phyloP scores from a whole-genome alignment of 2,888 invertebrate genomes.

The Atrina japonica region DNA sequence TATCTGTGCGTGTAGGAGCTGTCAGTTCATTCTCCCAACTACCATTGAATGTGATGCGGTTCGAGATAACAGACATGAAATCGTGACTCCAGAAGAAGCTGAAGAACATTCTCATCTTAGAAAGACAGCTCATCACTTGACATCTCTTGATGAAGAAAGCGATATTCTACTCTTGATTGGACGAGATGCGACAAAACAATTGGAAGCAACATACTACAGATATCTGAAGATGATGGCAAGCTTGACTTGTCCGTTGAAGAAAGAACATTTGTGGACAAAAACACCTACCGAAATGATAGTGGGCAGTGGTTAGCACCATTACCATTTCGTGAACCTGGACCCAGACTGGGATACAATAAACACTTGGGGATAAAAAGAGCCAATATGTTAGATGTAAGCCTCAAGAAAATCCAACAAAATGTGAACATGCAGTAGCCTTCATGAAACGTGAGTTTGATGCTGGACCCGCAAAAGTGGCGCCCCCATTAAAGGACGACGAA shows the following conservation, averaged over 20 bases:
- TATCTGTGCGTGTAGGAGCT: slow-evolving; percentile 12
- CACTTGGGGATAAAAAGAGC: slow-evolving; percentile 22
- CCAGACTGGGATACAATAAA: slow-evolving; percentile 23
- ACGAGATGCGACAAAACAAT: slow-evolving; percentile 25
- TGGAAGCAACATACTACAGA: slow-evolving; percentile 9
- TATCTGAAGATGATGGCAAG: slow-evolving; percentile 18
- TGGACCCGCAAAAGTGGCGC: slow-evolving; percentile 44
- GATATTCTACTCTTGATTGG: slow-evolving; percentile 33
- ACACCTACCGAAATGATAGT: slow-evolving; percentile 21
- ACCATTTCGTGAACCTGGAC: slow-evolving; percentile 28
- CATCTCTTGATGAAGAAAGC: slow-evolving; percentile 10
- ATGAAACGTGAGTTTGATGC: slow-evolving; percentile 38
- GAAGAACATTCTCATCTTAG: slow-evolving; percentile 20
- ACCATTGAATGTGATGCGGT: slow-evolving; percentile 29
- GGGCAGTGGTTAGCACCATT: slow-evolving; percentile 37
- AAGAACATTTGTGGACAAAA: slow-evolving; percentile 35
- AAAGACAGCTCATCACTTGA: slow-evolving; percentile 5
- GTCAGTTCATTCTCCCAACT: slow-evolving; percentile 18
- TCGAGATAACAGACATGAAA: slow-evolving; percentile 5
- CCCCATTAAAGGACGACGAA: slow-evolving; percentile 14
- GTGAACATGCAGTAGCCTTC: slow-evolving; percentile 45
- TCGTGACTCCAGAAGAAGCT: slow-evolving; percentile 19
- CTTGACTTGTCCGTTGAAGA: slow-evolving; percentile 38
- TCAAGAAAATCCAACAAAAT: slow-evolving; percentile 28
- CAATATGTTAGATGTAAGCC: neutral